Base-by-base conservation (phyloP, 2,888 invertebrate genomes). In the Nomada fabriciana region DNA sequence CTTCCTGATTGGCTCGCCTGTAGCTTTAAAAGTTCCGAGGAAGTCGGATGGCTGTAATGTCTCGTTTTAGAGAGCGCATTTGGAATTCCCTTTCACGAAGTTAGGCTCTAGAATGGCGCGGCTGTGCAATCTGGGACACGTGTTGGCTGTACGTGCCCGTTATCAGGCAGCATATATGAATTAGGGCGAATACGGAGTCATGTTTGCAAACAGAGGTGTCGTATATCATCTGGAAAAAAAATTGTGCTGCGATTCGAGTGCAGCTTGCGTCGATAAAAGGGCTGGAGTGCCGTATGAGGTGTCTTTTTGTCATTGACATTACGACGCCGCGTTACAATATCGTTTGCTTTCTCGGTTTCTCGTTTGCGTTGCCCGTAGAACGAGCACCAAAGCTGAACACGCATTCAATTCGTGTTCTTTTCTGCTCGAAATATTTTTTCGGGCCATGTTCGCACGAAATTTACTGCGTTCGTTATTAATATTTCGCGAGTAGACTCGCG, bases 401-500 rank as follows among this genome's bases (percentile, higher is more conserved):
- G n/a, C 23, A n/a, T 63, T 61, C 61, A 7, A 52, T 63, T 63
- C 53, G 20, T 20, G 52, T 53, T 53, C 23, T 15, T 53, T 63
- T 42, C 63, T 15, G 52, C 36, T 63, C 13, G 71, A 52, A 36
- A 63, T 18, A 52, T n/a, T 7, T 61, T 60, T 60, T 23, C 13
- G 50, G 0, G 15, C 18, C 25, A 36, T n/a, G 36, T 18, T 42
- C 53, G 43, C 20, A 15, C n/a, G 29, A 64, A 70, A 70, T 80
- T 78, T 80, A 80, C 79, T 25, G 23, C 57, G 64, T 15, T 36
- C 63, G 64, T 70, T 70, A 70, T 80, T 80, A 70, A 80, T 79
- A 79, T 70, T 70, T 79, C 52, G 67, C 59, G 29, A 29, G 29
- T 50, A 20, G 42, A 13, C 11, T 23, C 13, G 13, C 63, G 23